Base-by-base conservation (phyloP, 2,113 vertebrate genomes). In the Nycticebus coucang region DNA sequence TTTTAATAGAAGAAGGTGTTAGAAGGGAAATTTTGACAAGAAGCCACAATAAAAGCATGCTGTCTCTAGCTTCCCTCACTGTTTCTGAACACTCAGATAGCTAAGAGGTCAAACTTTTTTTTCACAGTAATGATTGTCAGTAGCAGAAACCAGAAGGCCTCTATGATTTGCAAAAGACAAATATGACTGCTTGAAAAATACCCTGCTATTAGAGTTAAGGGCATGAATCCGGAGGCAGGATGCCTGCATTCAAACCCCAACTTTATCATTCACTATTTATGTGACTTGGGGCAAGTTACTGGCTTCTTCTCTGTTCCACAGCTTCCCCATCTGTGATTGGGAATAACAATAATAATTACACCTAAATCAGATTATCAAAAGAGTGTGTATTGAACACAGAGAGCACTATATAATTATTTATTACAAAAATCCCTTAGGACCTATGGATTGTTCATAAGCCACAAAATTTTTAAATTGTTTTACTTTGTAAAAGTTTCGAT, bases 1-100 rank as follows among this genome's bases (percentile, higher is more conserved):
- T 68, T 85, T 94, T 85, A 69, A 84, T 87, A 96, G 81, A 95
- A 72, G 50, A 87, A 96, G 11, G 45, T 78, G 64, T 64, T 11
- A 90, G 18, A 84, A 87, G 62, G 91, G 64, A 68, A 84, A 87
- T 66, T 78, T 79, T 95, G 96, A 87, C 62, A 83, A 69, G 41
- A 71, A 92, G 41, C 59, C 85, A 41, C 30, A 94, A 62, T 83
- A 62, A 3, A 62, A 28, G n/a, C 75, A 33, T 45, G 26, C 24
- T 57, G 22, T 64, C 28, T 64, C 81, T 41, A n/a, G 81, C 69
- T 26, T 69, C 80, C 33, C 50, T 87, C 50, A 35, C 59, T 92
- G 19, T 35, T 53, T 91, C 64, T 59, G 80, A 24, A 68, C 0
- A 30, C n/a, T 64, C 57, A 64, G 24, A 33, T 41, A 72, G 37